These are phyloP conservation scores for Chlorodrepanis virens DNA, from an alignment of 2,113 vertebrate species.

Conservation along the genomic window DNA sequence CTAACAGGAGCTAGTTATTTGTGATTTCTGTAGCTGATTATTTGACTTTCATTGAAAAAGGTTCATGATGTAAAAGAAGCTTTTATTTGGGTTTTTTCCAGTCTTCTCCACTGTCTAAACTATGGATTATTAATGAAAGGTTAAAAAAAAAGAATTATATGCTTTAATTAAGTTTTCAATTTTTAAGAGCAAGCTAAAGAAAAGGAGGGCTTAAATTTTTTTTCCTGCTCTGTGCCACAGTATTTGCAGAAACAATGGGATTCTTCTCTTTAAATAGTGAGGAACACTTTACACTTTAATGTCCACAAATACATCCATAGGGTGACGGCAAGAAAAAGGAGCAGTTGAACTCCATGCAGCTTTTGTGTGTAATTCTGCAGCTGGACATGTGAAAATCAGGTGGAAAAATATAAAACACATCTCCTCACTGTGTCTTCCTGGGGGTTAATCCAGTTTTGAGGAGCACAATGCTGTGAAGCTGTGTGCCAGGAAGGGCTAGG, in stretches of 20 bases:
- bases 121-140: background rate
- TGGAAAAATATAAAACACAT: background rate
- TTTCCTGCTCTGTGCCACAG: background rate
- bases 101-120: background rate
- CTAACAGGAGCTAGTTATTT: background rate
- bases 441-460: background rate
- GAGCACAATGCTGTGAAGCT: background rate
- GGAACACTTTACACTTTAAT: background rate
- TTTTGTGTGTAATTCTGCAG: background rate
- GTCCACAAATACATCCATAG: background rate
- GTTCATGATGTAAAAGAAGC: background rate
- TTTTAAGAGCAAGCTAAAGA: background rate
- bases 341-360: background rate
- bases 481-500: background rate
- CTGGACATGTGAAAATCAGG: background rate
- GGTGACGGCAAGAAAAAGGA: background rate
- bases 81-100: background rate
- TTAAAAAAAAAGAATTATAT: background rate
- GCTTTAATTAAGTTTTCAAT: background rate
- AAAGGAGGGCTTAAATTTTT: fast-evolving
- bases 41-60: background rate
- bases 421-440: background rate
- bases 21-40: background rate
- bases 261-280: background rate
- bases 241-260: background rate